Conservation (phyloP, 2,113 vertebrate species). For the Lamprologus lemairii region DNA sequence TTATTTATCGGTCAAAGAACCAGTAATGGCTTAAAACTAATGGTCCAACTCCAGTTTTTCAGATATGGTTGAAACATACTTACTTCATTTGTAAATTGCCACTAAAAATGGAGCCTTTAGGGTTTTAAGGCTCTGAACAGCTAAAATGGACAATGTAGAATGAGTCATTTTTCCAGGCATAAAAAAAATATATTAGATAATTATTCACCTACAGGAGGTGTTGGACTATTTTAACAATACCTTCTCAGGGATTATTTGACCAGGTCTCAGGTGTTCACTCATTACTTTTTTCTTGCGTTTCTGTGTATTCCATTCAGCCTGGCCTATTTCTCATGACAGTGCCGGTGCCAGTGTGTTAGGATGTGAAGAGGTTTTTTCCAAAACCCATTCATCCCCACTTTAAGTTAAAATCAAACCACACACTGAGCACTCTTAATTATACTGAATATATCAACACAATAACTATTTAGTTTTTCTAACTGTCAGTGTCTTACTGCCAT, state of each 20-base stretch:
- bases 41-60: not conserved
- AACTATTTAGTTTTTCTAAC: not conserved
- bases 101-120: not conserved
- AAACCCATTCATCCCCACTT: not conserved
- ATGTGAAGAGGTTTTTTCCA: not conserved
- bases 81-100: not conserved
- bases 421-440: not conserved
- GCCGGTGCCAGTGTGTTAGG: not conserved
- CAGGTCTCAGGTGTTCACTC: not conserved
- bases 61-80: not conserved
- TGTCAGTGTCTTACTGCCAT: slow-evolving; percentile 20
- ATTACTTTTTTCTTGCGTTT: not conserved
- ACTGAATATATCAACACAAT: slow-evolving; percentile 4
- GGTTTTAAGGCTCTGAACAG: not conserved
- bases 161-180: not conserved
- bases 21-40: not conserved
- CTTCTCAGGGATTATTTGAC: not conserved
- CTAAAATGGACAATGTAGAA: not conserved
- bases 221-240: not conserved
- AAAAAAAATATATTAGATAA: not conserved
- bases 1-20: not conserved
- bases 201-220: not conserved
- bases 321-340: not conserved
- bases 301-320: not conserved
- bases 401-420: not conserved